These are phyloP conservation scores for Neodon shergylaensis DNA, from an alignment of 2,113 vertebrate genomes.

Conservation along the genomic window DNA sequence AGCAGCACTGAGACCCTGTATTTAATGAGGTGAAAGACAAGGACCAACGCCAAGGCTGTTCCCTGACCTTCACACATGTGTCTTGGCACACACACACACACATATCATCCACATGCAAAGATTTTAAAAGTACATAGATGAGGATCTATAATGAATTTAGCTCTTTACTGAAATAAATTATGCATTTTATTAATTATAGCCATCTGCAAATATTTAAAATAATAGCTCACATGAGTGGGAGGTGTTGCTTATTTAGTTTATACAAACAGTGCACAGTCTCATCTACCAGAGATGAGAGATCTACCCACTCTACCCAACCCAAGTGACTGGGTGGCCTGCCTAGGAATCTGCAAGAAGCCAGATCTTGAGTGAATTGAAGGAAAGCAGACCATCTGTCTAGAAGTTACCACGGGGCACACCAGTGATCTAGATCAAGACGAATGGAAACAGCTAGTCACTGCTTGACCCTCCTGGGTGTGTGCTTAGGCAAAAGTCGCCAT, in stretches of 20 bases:
- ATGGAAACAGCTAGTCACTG: background rate
- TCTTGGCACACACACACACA: background rate
- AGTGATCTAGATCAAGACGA: background rate
- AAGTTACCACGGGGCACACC: background rate
- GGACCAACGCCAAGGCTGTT: background rate
- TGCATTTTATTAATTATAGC: background rate
- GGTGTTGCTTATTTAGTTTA: background rate
- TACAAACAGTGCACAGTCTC: background rate
- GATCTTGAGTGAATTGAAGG: background rate
- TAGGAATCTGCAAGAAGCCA: background rate
- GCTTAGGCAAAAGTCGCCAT: background rate
- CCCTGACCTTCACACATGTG: background rate
- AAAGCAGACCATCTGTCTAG: background rate
- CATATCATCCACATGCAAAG: background rate
- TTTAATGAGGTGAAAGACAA: background rate
- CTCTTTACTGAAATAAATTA: background rate
- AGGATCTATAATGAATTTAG: background rate
- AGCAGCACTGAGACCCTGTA: background rate
- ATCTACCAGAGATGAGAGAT: background rate
- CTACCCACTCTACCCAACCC: background rate
- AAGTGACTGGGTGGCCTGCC: background rate
- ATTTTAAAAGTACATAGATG: background rate
- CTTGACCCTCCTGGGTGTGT: background rate
- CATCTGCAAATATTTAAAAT: background rate
- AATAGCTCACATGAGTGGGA: background rate